phyloP scores from a whole-genome alignment of 2,888 invertebrate species.

The Ochropacha duplaris region DNA sequence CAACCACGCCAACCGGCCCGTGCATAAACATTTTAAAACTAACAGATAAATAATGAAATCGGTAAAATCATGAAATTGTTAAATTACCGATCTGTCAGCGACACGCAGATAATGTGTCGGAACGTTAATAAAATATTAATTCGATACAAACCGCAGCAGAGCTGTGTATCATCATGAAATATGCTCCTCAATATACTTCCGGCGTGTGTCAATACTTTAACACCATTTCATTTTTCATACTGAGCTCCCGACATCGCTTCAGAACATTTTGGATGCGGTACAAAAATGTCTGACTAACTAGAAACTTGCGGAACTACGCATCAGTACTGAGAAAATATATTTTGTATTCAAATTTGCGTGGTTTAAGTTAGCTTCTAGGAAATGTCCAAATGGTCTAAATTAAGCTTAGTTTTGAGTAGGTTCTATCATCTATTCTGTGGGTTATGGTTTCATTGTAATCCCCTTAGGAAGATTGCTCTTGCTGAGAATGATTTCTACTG shows the following conservation, averaged over 20 bases:
- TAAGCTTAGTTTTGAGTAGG: too few relatives aligned
- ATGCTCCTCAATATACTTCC: conserved; percentile 36
- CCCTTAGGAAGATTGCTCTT: too few relatives aligned
- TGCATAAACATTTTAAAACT: too few relatives aligned
- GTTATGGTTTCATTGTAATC: too few relatives aligned
- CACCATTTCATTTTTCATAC: conserved; percentile 60
- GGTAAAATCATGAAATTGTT: neutral
- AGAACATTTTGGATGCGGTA: neutral
- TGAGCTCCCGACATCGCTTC: neutral
- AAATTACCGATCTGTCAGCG: neutral
- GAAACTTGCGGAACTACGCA: too few relatives aligned
- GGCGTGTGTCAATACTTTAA: conserved; percentile 52
- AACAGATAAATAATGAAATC: neutral
- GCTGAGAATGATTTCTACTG: too few relatives aligned
- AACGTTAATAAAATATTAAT: conserved; percentile 2
- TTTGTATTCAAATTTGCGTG: too few relatives aligned
- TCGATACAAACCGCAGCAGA: conserved; percentile 12
- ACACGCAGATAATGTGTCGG: neutral
- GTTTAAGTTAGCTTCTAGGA: too few relatives aligned
- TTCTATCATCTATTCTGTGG: too few relatives aligned
- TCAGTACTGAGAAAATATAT: too few relatives aligned
- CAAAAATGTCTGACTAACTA: neutral
- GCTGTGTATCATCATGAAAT: conserved; percentile 33
- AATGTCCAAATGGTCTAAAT: too few relatives aligned
- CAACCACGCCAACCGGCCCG: too few relatives aligned